Percentiles rank a stretch among this genome's conserved stretches.
These are phyloP conservation scores for Gouania willdenowi DNA, from an alignment of 2,797 vertebrate species.

Conservation along the genomic window DNA sequence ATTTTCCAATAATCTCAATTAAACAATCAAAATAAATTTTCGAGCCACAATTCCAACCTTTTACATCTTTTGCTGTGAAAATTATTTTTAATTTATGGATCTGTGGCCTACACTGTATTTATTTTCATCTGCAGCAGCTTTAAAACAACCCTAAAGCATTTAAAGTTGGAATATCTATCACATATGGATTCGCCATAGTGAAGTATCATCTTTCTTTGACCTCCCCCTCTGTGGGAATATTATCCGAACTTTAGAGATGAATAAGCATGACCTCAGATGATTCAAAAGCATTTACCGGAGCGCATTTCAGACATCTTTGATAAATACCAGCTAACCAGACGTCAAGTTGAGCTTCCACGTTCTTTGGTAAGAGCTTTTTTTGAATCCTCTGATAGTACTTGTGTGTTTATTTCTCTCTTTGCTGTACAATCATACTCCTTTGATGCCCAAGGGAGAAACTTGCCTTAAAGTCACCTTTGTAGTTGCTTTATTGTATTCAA, in stretches of 20 bases:
- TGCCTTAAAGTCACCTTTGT: constrained; percentile 7
- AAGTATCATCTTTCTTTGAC: too few species aligned
- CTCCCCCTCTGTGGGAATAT: not conserved
- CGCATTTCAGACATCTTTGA: constrained; percentile 3
- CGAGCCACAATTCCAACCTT: too few species aligned
- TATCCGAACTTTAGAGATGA: not conserved
- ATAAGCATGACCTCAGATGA: constrained; percentile 9
- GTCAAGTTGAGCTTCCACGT: constrained; percentile 16
- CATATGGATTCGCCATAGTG: too few species aligned
- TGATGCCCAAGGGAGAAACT: not conserved
- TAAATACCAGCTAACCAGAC: constrained; percentile 26
- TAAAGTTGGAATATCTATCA: too few species aligned
- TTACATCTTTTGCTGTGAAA: too few species aligned
- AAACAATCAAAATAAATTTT: too few species aligned
- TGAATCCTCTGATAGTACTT: constrained; percentile 13
- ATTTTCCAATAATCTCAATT: too few species aligned
- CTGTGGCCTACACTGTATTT: too few species aligned
- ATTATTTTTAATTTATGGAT: too few species aligned
- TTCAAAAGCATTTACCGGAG: not conserved
- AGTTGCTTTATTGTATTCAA: constrained; percentile 2
- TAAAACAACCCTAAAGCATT: too few species aligned
- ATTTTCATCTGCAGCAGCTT: too few species aligned
- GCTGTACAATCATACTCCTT: not conserved
- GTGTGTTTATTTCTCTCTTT: constrained; percentile 9
- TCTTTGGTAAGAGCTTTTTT: not conserved